Conservation (phyloP, 2,888 invertebrate genomes). For the Therioaphis trifolii region DNA sequence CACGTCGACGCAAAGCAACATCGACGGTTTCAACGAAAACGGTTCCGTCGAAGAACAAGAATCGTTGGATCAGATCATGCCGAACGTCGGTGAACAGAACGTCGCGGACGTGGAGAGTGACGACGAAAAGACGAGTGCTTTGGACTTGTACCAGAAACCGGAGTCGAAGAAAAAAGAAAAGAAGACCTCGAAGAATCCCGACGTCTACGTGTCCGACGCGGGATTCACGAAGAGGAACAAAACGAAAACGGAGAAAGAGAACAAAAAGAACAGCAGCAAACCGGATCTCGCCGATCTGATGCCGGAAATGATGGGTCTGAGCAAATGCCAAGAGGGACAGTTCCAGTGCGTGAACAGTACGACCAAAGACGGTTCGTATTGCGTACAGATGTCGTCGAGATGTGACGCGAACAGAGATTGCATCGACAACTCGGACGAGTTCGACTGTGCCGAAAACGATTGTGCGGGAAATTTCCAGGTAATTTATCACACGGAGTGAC, state of each 20-base stretch:
- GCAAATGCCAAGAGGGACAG: constrained; percentile 69
- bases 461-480: constrained; percentile 74
- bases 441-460: constrained; percentile 72
- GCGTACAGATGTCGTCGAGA: constrained; percentile 70
- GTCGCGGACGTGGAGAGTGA: neutral
- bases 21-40: constrained; percentile 26
- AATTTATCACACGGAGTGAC: neutral
- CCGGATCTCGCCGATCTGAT: neutral
- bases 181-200: constrained; percentile 63
- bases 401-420: constrained; percentile 75
- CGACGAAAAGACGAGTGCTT: constrained; percentile 37
- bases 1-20: constrained; percentile 21
- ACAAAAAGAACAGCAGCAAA: constrained; percentile 50
- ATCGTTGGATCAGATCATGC: constrained; percentile 15
- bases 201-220: constrained; percentile 49
- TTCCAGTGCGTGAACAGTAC: constrained; percentile 75
- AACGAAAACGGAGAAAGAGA: constrained; percentile 62
- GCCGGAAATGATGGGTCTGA: constrained; percentile 46
- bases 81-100: constrained; percentile 8
- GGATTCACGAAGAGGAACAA: constrained; percentile 63
- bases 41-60: constrained; percentile 21
- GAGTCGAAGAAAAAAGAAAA: constrained; percentile 64
- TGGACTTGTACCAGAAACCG: constrained; percentile 50
- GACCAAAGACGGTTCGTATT: constrained; percentile 73
- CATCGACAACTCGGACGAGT: constrained; percentile 75